Evolutionary conservation across 2,888 invertebrate species (phyloP), one percentile per base, ranked within the genome.

Genomic region (Abrostola triplasia): DNA sequence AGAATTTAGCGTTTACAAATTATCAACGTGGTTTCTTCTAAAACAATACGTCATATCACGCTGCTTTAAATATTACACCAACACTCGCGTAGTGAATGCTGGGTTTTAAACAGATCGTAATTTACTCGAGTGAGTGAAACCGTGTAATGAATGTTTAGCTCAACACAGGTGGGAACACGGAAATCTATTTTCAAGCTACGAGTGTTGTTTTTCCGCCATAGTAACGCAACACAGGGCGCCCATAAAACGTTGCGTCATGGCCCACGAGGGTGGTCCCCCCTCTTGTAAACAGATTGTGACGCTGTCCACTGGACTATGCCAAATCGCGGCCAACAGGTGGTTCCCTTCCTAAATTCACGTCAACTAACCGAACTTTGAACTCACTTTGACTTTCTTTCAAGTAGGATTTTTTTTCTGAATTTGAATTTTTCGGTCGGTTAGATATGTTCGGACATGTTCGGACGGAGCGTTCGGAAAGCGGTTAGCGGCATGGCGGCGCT

Each of bases 251-350:
- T 92, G 91, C 94, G 94, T 94, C 94, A 94, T 85, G 84, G 83
- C 84, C 77, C 83, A 84, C 78, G 77, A 87, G 90, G 88, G 89
- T 88, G 87, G 84, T 79, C 83, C 87, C 86, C 88, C 89, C 88
- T 88, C 91, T 90, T 90, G 94, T 94, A 94, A 94, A 94, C 94
- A 94, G 90, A 90, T 91, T 88, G 90, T 91, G 92, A 91, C 92
- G 90, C 82, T 89, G 85, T 85, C 89, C 88, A 85, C 84, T 85
- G 86, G 89, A 88, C 90, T 89, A 88, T 85, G 88, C 85, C 88
- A 88, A 91, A 92, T 88, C 86, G 88, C 84, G 84, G 80, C 85
- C 93, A 94, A 93, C 94, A 93, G 93, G 93, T 94, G 92, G 92
- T 89, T 84, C 77, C 72, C 71, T 80, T 81, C 69, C 75, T 64